Conservation (phyloP, 92 coral and sea anemone species). For the Bergia sp. region DNA sequence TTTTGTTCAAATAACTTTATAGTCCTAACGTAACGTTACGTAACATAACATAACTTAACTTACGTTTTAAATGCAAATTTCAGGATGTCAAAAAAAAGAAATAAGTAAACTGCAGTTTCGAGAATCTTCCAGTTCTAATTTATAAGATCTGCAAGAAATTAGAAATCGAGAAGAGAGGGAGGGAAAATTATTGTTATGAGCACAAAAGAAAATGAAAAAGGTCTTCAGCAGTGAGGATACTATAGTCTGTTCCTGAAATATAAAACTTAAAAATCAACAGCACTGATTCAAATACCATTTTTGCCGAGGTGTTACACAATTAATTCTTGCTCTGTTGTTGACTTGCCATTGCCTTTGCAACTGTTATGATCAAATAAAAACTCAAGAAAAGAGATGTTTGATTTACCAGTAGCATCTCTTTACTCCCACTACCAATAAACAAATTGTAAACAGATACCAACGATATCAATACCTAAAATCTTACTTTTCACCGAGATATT, state of each 20-base stretch:
- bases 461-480: background rate
- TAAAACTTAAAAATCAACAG: background rate
- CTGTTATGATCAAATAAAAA: background rate
- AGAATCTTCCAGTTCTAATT: too few relatives aligned
- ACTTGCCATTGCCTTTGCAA: background rate
- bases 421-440: background rate
- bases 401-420: background rate
- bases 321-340: background rate
- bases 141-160: too few relatives aligned
- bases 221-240: background rate
- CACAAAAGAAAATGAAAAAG: background rate
- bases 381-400: background rate
- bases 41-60: too few relatives aligned
- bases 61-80: too few relatives aligned
- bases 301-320: background rate
- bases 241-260: background rate
- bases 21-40: too few relatives aligned
- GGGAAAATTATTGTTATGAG: background rate
- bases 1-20: too few relatives aligned
- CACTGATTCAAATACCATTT: too few relatives aligned
- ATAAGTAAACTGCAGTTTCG: background rate
- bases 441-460: background rate
- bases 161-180: background rate
- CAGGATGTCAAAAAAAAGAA: too few relatives aligned
- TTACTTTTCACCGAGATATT: constrained; percentile 56